These are phyloP conservation scores for Characodon lateralis DNA, from an alignment of 2,797 vertebrate genomes.

Conservation along the genomic window DNA sequence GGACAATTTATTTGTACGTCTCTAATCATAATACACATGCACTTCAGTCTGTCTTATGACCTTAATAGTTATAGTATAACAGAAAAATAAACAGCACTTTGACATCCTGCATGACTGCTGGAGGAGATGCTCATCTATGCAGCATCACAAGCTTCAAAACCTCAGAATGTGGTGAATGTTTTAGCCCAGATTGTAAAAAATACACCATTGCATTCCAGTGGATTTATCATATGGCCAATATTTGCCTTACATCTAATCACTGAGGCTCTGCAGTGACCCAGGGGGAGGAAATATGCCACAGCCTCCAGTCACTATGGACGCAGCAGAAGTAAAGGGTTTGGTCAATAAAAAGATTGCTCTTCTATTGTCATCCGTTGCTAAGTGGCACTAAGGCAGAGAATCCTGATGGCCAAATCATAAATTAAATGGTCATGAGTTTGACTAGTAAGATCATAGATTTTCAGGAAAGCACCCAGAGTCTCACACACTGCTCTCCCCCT, in stretches of 20 bases:
- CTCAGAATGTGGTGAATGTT: slow-evolving; percentile 44
- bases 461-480: slow-evolving; percentile 70
- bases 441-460: slow-evolving; percentile 39
- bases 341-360: slow-evolving; percentile 34
- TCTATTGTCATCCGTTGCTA: slow-evolving; percentile 34
- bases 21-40: slow-evolving; percentile 10
- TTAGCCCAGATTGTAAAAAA: slow-evolving; percentile 17
- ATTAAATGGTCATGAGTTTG: slow-evolving; percentile 57
- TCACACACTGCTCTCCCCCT: slow-evolving; percentile 56
- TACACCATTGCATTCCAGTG: slow-evolving; percentile 60
- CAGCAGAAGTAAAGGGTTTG: slow-evolving; percentile 28
- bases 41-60: slow-evolving; percentile 27
- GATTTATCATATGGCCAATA: slow-evolving; percentile 76
- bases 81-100: slow-evolving; percentile 2
- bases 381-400: slow-evolving; percentile 15
- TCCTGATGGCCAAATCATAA: slow-evolving; percentile 36
- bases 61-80: slow-evolving; percentile 21
- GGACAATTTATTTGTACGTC: background rate
- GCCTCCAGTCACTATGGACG: slow-evolving; percentile 38
- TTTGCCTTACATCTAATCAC: slow-evolving; percentile 73
- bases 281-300: slow-evolving; percentile 26
- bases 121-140: slow-evolving; percentile 17
- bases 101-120: slow-evolving; percentile 10
- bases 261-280: slow-evolving; percentile 56
- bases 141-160: slow-evolving; percentile 45